A percentile compares a stretch with the other conserved stretches of the same genome.
Conservation (phyloP, 2,888 invertebrate genomes). For the Balanococcus diminutus region DNA sequence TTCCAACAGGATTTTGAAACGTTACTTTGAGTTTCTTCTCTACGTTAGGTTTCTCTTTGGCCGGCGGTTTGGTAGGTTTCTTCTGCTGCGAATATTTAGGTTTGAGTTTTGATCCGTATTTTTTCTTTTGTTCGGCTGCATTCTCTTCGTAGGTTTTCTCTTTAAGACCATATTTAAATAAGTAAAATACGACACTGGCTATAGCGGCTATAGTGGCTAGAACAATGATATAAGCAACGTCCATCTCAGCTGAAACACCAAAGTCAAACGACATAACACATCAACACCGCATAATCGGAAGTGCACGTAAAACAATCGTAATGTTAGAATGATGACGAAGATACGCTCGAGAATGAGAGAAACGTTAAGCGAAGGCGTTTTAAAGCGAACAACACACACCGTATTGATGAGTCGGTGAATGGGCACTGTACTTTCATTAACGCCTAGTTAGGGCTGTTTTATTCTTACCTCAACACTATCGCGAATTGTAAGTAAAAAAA, state of each 20-base stretch:
- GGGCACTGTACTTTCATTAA: not conserved
- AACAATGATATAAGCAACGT: not conserved
- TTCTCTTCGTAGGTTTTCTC: constrained; percentile 48
- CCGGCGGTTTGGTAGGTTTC: constrained; percentile 15
- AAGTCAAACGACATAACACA: not conserved
- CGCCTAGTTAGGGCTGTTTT: constrained; percentile 2
- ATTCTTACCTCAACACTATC: constrained; percentile 25
- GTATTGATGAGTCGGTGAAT: constrained; percentile 17
- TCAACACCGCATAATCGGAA: not conserved
- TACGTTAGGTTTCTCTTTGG: constrained; percentile 26
- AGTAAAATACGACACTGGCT: not conserved
- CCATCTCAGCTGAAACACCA: constrained; percentile 21
- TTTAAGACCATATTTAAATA: constrained; percentile 19
- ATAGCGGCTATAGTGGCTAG: not conserved
- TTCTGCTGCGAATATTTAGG: constrained; percentile 36
- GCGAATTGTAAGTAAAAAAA: not conserved
- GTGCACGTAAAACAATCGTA: not conserved
- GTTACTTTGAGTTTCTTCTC: constrained; percentile 37
- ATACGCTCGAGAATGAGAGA: not conserved
- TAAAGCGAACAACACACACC: not conserved
- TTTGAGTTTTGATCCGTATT: constrained; percentile 4
- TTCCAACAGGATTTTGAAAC: not conserved
- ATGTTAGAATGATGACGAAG: not conserved
- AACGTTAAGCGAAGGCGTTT: not conserved
- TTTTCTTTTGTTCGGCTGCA: constrained; percentile 47